Base-by-base conservation (phyloP, 1,140 invertebrate species). In the Anastrepha obliqua region DNA sequence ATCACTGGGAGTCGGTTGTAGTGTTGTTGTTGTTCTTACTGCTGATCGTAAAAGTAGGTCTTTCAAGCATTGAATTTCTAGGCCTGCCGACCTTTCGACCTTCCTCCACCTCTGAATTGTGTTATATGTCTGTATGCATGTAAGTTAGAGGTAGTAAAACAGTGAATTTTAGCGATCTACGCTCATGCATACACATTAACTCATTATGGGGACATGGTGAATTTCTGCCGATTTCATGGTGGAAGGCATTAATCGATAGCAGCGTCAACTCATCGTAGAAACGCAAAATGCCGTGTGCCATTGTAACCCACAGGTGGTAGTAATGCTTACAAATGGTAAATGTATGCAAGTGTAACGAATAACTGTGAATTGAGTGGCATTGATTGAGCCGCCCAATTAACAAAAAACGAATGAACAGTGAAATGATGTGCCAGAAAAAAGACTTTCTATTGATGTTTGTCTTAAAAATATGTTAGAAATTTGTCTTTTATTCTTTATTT, bases 321-420 rank as follows among this genome's bases (percentile, higher is more conserved):
- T 20, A 64, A 64, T 29, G 29, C 29, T 29, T 29, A 29, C 29
- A 29, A 29, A 29, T 29, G 29, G 20, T 8, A 64, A 20, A 64
- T 64, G 62, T 64, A 64, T 39, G 39, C 39, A 67, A 67, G 20
- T 67, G 64, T 67, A 42, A n/a, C 67, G 39, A 47, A 74, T 74
- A 74, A 74, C 67, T 47, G 67, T 74, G 13, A 74, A 44, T 74
- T 17, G 39, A 74, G 39, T 6, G 17, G 44, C 17, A 47, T 39
- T 39, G 29, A 29, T 29, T 29, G 29, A 29, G 29, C 29, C 29
- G 29, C 29, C 29, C 29, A 74, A 74, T 17, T 44, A 74, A 74
- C 67, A 74, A 74, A 67, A 47, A 9, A 47, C 42, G 42, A 74
- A 74, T 74, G 67, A 74, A 42, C 13, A 44, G 42, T 6, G 15